Base-by-base conservation (phyloP, 2,113 vertebrate species). In the human (Homo sapiens) region DNA sequence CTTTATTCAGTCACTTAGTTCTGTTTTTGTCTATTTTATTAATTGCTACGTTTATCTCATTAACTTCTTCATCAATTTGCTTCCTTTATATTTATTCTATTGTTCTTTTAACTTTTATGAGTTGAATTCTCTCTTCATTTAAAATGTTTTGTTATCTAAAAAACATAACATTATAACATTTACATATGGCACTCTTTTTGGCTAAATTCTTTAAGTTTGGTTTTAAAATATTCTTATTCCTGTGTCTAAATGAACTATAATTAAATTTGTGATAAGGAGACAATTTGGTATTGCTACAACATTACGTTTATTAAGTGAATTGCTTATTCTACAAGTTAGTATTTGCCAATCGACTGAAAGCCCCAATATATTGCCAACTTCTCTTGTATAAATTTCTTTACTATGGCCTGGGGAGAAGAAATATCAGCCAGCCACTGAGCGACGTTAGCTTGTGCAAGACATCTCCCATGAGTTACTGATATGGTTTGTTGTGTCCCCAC, bases 1-100 rank as follows among this genome's bases (percentile, higher is more conserved):
- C 59, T 40, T n/a, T 92, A 83, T 79, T 25, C 43, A 68, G 8
- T 90, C 18, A 55, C 30, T 57, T 86, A 27, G 20, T 75, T 90
- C 45, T 90, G 8, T 89, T 96, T 57, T 73, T 82, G 22, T 89
- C 32, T 90, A n/a, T 52, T 78, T 91, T 68, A 82, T 70, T 91
- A 59, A 94, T 85, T 72, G 84, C 16, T 85, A 9, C 30, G 80
- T 72, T 79, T 86, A 85, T 80, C 55, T 86, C 22, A 32, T 25
- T 93, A 75, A 90, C 57, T 95, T n/a, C 22, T 64, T 75, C 35
- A 66, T 61, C 3, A 8, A 22, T 90, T 85, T 80, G 55, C 25
- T 90, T 93, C 8, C 23, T 75, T 85, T 76, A 30, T 90, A 9
- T 68, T 93, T 81, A 90, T 66, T 90, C 32, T 68, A 48, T 30